Evolutionary conservation across 2,113 vertebrate genomes (phyloP).

Genomic region (Notothenia rossii): DNA sequence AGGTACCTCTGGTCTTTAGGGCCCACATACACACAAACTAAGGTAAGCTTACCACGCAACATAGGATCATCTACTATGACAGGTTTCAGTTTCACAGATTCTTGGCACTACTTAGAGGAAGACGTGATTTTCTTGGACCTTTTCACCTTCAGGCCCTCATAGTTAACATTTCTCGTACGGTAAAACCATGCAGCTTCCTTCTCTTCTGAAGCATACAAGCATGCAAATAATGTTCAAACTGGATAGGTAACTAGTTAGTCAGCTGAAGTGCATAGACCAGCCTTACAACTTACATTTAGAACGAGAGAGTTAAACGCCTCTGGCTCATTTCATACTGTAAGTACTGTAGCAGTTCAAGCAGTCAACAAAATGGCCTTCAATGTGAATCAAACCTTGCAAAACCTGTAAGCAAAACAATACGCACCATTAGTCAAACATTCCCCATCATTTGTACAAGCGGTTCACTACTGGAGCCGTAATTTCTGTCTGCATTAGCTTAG

Average conservation of each 20-base stretch:
- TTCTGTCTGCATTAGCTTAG: too few species aligned
- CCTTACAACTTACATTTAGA: not conserved
- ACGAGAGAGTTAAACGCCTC: too few species aligned
- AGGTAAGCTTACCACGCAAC: slow-evolving; percentile 29
- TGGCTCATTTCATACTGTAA: too few species aligned
- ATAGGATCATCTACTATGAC: slow-evolving; percentile 35
- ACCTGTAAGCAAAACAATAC: too few species aligned
- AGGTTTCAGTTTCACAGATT: slow-evolving; percentile 41
- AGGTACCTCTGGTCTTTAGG: not conserved
- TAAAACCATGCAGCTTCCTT: not conserved
- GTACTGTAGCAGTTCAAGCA: too few species aligned
- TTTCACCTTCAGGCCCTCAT: not conserved
- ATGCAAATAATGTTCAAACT: not conserved
- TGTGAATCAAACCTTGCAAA: too few species aligned
- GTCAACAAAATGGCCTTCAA: too few species aligned
- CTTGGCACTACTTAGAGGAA: slow-evolving; percentile 12
- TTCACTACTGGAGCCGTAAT: too few species aligned
- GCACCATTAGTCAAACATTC: too few species aligned
- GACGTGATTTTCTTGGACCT: not conserved
- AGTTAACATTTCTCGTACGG: slow-evolving; percentile 17
- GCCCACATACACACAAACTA: not conserved
- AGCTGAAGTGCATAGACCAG: not conserved
- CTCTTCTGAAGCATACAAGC: not conserved
- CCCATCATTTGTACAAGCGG: too few species aligned
- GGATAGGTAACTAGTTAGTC: not conserved